Evolutionary conservation across 2,113 vertebrate genomes (phyloP), one percentile per base, ranked within the genome.

Genomic region (Malurus alboscapulatus): DNA sequence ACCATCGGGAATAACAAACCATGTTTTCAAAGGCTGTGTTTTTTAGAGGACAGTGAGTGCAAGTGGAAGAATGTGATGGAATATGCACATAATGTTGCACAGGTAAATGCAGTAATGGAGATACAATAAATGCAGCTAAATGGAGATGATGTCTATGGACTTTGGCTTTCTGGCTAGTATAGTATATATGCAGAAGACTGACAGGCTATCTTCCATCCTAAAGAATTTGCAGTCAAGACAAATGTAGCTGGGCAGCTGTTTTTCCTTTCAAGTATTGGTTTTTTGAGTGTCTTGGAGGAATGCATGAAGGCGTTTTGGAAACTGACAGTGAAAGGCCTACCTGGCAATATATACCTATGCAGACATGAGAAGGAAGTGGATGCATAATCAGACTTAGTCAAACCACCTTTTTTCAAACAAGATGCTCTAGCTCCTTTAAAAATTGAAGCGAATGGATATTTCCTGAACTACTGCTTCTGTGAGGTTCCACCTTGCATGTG

Each of bases 1-100:
- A 5, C 0, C 0, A 44, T 1, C 54, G 34, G 32, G 34, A 77
- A 30, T 67, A 59, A 83, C 9, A 72, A 40, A 32, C 16, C 36
- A 4, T 14, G 53, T 57, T 76, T 58, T 76, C 8, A 8, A 5
- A 59, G 36, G 51, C 7, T 74, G 24, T 36, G 11, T 21, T 79
- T 47, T 72, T 34, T 63, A 80, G 55, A 61, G 58, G 34, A 29
- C 32, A 26, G 29, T 27, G 19, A 24, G 14, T 44, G 22, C n/a
- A 61, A 83, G 63, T n/a, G 29, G 29, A 87, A 68, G 12, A 84
- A 50, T 17, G 57, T 30, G 50, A 55, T 44, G 27, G 26, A 63
- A 68, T 45, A 18, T 32, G 12, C 36, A 79, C 44, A 30, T 72
- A 45, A 17, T 6, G 1, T 69, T 81, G 55, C 36, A n/a, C 47